Conservation (phyloP, 1,140 invertebrate genomes). For the Parasteatoda tepidariorum region DNA sequence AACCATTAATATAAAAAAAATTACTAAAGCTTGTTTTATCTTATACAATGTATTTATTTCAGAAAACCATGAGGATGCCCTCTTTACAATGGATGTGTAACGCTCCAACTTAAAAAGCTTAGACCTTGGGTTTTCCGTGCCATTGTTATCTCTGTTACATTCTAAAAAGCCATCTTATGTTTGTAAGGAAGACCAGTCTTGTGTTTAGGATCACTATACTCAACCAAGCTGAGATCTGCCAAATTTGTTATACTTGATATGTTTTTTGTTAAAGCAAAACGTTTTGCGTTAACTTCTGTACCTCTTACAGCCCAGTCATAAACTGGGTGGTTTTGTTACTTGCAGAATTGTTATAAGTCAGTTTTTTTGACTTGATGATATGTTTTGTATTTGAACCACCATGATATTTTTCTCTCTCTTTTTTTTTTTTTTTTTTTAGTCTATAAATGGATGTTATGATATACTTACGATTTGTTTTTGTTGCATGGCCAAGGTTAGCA, state of each 20-base stretch:
- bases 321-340: background rate
- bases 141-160: conserved; percentile 12
- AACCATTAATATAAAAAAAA: too few relatives aligned
- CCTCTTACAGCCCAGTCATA: background rate
- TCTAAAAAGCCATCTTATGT: background rate
- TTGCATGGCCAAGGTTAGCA: conserved; percentile 59
- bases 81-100: conserved; percentile 56
- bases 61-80: conserved; percentile 44
- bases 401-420: background rate
- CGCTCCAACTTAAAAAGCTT: conserved; percentile 26
- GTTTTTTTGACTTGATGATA: conserved; percentile 25
- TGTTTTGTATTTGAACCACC: background rate
- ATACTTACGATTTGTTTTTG: conserved; percentile 50
- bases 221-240: conserved; percentile 32
- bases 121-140: conserved; percentile 50
- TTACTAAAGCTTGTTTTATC: too few relatives aligned
- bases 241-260: conserved; percentile 52
- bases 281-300: background rate
- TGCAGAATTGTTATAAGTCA: conserved; percentile 8
- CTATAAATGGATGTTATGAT: conserved; percentile 32
- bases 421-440: too few relatives aligned
- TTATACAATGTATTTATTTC: too few relatives aligned
- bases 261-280: background rate
- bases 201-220: conserved; percentile 26
- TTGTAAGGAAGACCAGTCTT: conserved; percentile 3